phyloP scores from a whole-genome alignment of 2,888 invertebrate species.

The Philereme transversata region DNA sequence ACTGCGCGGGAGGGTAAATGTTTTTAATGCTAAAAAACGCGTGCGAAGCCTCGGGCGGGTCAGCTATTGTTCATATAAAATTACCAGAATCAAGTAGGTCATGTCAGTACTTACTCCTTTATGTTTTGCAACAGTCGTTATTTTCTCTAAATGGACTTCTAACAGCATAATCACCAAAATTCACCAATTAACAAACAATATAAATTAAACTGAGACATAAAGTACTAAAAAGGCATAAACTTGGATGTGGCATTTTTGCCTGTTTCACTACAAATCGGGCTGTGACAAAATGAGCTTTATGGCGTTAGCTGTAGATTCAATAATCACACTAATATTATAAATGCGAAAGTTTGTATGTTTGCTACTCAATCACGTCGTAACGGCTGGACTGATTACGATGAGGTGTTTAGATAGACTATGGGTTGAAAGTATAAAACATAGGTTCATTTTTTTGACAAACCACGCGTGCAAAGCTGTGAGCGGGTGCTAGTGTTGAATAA shows the following conservation, averaged over 20 bases:
- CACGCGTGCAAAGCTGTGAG: too few relatives aligned
- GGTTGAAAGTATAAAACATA: too few relatives aligned
- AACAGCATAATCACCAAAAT: slow-evolving; percentile 31
- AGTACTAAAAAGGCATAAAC: slow-evolving; percentile 36
- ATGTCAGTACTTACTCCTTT: neutral
- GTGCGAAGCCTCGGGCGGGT: too few relatives aligned
- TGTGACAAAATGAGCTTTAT: slow-evolving; percentile 6
- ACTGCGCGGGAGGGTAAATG: too few relatives aligned
- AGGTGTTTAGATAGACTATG: too few relatives aligned
- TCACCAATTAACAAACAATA: slow-evolving; percentile 36
- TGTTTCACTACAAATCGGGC: neutral
- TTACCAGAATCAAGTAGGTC: too few relatives aligned
- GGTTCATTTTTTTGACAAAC: too few relatives aligned
- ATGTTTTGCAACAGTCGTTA: slow-evolving; percentile 16
- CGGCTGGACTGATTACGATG: neutral
- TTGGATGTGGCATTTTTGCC: slow-evolving; percentile 31
- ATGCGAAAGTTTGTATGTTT: too few relatives aligned
- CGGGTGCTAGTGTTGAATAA: too few relatives aligned
- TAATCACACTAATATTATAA: too few relatives aligned
- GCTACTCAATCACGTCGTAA: neutral
- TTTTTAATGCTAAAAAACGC: too few relatives aligned
- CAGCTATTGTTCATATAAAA: too few relatives aligned
- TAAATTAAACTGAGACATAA: slow-evolving; percentile 39
- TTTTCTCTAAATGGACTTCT: slow-evolving; percentile 18
- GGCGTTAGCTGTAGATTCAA: neutral